Evolutionary conservation across 2,797 vertebrate genomes (phyloP).

Genomic region (Mormyrops attenuatus): DNA sequence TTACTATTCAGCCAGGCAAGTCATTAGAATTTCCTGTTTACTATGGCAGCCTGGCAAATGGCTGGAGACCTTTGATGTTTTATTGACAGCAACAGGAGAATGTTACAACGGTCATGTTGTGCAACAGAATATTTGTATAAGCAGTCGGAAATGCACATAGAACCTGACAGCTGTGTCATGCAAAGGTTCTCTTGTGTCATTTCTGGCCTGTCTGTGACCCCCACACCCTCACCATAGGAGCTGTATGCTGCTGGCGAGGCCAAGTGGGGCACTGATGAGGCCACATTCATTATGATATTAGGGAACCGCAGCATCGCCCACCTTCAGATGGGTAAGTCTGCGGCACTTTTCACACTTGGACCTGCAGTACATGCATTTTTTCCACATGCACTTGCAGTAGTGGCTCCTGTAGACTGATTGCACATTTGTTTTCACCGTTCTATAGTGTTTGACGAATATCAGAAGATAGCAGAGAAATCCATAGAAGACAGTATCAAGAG

Average conservation of each 20-base stretch:
- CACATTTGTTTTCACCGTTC: neutral
- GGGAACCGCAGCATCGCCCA: conserved; percentile 87
- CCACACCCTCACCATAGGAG: conserved; percentile 55
- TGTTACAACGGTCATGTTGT: neutral
- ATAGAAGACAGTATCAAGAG: conserved; percentile 87
- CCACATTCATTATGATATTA: conserved; percentile 91
- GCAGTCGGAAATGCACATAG: neutral
- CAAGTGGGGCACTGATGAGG: conserved; percentile 93
- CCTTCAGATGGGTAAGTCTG: conserved; percentile 77
- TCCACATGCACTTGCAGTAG: neutral
- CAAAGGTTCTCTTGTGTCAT: neutral
- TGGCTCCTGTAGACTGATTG: too few relatives aligned
- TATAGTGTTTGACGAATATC: conserved; percentile 87
- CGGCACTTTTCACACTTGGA: neutral
- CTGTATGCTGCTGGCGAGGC: conserved; percentile 83
- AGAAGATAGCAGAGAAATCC: conserved; percentile 75
- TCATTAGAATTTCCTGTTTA: neutral
- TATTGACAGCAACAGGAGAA: neutral
- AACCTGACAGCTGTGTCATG: neutral
- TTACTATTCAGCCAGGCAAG: neutral
- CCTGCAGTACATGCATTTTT: neutral
- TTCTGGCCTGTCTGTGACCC: neutral
- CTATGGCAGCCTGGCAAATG: neutral
- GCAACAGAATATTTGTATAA: neutral
- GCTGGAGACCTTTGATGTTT: neutral